Evolutionary conservation across 2,797 vertebrate species (phyloP).

Genomic region (Pipistrellus pygmaeus): DNA sequence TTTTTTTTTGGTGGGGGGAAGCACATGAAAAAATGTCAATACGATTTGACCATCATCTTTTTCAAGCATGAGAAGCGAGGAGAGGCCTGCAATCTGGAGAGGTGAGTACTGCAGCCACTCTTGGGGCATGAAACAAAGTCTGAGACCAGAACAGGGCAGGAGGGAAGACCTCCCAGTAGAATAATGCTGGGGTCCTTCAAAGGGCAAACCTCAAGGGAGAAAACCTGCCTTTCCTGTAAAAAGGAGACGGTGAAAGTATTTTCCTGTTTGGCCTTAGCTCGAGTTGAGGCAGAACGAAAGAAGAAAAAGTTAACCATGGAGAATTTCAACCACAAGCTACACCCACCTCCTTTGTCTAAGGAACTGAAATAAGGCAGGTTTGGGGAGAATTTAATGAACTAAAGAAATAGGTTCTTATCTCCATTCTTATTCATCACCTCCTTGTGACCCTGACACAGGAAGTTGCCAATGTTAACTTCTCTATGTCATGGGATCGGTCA

Average conservation of each 20-base stretch:
- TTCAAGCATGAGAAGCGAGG: neutral
- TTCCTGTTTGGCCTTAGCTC: neutral
- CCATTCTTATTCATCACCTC: neutral
- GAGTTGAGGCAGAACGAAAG: neutral
- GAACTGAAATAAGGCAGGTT: neutral
- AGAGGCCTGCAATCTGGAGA: neutral
- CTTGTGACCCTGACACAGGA: neutral
- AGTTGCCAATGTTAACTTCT: neutral
- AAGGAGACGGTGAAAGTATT: neutral
- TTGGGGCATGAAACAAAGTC: neutral
- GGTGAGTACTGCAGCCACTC: neutral
- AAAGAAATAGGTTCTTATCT: neutral
- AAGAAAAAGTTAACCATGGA: neutral
- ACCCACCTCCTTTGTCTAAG: neutral
- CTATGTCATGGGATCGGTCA: neutral
- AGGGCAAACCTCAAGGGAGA: neutral
- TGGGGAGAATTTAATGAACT: neutral
- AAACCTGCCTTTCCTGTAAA: neutral
- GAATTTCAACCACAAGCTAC: neutral
- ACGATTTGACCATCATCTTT: neutral
- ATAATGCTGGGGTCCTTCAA: neutral
- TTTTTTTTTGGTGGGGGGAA: too few species aligned
- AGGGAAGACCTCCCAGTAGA: rapidly evolving
- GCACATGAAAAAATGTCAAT: neutral
- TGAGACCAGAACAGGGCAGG: neutral